Conservation (phyloP, 37 sponge, comb jelly and placozoan genomes). For the Hormiphora californensis region DNA sequence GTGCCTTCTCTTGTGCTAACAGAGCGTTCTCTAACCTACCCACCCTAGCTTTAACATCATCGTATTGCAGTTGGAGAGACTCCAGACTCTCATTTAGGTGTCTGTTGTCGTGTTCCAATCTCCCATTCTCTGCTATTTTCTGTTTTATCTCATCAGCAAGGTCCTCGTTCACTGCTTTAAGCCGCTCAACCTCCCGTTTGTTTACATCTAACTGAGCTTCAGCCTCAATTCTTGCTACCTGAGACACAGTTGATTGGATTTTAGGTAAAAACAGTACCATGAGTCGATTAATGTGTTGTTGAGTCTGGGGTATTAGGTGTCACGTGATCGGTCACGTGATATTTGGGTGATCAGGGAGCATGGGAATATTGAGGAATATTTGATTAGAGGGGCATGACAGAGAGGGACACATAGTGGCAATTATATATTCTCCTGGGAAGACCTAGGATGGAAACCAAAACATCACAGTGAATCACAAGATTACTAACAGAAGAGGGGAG, state of each 20-base stretch:
- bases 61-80: slow-evolving; percentile 35
- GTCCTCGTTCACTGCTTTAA: slow-evolving; percentile 26
- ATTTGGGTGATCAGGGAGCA: no score
- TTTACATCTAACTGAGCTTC: slow-evolving; percentile 37
- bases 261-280: no score
- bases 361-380: no score
- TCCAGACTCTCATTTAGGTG: slow-evolving; percentile 22
- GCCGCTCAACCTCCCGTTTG: slow-evolving; percentile 21
- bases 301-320: no score
- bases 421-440: no score
- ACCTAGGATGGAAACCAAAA: no score
- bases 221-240: slow-evolving; percentile 32
- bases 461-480: no score
- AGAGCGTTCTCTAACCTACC: slow-evolving; percentile 33
- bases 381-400: no score
- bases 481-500: no score
- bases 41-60: slow-evolving; percentile 31
- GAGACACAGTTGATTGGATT: neutral
- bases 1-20: slow-evolving; percentile 23
- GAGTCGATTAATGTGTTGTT: no score
- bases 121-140: slow-evolving; percentile 47
- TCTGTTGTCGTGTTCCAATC: slow-evolving; percentile 46
- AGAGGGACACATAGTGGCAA: no score
- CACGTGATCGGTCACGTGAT: no score
- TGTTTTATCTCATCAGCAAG: slow-evolving; percentile 51